A percentile compares a stretch with the other conserved stretches of the same genome.
These are phyloP conservation scores for Caenorhabditis briggsae DNA, from an alignment of 1,140 invertebrate genomes.

Conservation along the genomic window DNA sequence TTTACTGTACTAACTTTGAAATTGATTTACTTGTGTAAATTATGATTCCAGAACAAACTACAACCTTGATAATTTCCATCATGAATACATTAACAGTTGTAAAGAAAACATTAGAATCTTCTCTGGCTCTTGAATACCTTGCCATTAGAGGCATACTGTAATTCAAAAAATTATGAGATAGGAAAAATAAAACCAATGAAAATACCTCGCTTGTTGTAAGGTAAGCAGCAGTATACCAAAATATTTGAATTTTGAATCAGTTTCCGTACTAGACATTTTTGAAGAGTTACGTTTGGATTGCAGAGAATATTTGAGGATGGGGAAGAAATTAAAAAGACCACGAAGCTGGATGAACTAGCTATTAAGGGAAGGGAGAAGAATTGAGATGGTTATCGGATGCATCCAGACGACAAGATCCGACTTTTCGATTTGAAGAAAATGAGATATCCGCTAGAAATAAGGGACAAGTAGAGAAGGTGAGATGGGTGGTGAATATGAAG, in stretches of 20 bases:
- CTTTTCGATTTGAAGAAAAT: background rate
- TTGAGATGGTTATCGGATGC: conserved; percentile 28
- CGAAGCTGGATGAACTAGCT: conserved; percentile 10
- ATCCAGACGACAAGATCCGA: conserved; percentile 49
- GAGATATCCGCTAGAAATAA: background rate
- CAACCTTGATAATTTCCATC: conserved; percentile 68
- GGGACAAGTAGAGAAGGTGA: background rate
- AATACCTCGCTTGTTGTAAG: conserved; percentile 66
- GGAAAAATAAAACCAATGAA: too few relatives aligned
- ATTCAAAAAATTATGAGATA: background rate
- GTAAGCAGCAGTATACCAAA: conserved; percentile 65
- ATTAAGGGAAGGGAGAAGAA: background rate
- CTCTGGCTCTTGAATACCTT: conserved; percentile 63
- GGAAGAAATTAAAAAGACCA: background rate
- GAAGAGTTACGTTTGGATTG: background rate
- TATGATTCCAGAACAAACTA: conserved; percentile 57
- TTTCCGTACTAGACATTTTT: conserved; percentile 21
- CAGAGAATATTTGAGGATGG: background rate
- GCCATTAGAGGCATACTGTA: conserved; percentile 70
- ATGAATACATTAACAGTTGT: conserved; percentile 68
- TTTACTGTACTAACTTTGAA: conserved; percentile 52
- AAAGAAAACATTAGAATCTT: conserved; percentile 62
- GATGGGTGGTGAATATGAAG: background rate
- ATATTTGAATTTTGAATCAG: conserved; percentile 61
- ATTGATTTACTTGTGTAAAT: conserved; percentile 56